Conservation (phyloP, 2,797 vertebrate genomes). For the Catostomus latipinnis region DNA sequence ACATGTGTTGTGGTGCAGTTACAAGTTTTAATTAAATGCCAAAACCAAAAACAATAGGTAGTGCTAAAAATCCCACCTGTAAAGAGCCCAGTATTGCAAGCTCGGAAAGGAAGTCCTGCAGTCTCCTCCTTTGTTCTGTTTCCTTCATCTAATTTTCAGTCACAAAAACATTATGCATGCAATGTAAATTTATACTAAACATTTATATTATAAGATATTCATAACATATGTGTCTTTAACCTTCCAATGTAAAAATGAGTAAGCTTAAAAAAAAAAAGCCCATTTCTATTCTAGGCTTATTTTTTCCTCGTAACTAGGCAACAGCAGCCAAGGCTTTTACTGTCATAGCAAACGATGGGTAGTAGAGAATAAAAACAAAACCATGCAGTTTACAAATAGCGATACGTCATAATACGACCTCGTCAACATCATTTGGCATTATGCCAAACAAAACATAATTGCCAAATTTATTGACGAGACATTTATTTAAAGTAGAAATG, state of each 20-base stretch:
- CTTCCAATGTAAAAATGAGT: not conserved
- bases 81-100: slow-evolving; percentile 78
- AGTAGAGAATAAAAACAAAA: slow-evolving; percentile 5
- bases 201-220: too few relatives aligned
- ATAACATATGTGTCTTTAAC: not conserved
- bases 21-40: too few relatives aligned
- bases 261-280: not conserved
- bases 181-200: too few relatives aligned
- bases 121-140: slow-evolving; percentile 74
- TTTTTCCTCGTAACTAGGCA: slow-evolving; percentile 12
- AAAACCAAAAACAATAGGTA: too few relatives aligned
- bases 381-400: not conserved
- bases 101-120: slow-evolving; percentile 78
- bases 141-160: slow-evolving; percentile 68
- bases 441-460: not conserved
- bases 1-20: not conserved
- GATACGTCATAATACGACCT: not conserved
- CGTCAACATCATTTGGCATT: not conserved
- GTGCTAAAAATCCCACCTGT: slow-evolving; percentile 67
- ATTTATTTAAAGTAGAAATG: not conserved
- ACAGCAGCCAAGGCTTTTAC: not conserved
- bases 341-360: not conserved
- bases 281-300: too few relatives aligned
- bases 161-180: not conserved
- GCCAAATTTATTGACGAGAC: not conserved